A percentile compares a stretch with the other conserved stretches of the same genome.
These are phyloP conservation scores for Oscheius myriophilus DNA, from an alignment of 2,888 invertebrate species.

Conservation along the genomic window DNA sequence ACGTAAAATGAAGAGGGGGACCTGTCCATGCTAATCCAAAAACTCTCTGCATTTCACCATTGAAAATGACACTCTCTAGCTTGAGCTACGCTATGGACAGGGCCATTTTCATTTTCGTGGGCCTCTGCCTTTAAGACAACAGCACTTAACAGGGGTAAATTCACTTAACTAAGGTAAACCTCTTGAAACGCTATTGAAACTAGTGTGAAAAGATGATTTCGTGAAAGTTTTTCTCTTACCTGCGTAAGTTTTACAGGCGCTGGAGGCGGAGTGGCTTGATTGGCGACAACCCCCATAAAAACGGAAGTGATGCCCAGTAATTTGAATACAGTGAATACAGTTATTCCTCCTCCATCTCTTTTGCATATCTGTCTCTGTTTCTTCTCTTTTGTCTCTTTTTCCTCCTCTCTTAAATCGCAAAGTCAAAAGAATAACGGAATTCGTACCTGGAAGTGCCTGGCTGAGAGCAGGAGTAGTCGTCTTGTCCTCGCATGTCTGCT, in stretches of 20 bases:
- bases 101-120: no score
- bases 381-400: neutral
- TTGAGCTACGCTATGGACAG: no score
- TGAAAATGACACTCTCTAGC: neutral
- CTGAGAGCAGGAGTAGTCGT: conserved; percentile 14
- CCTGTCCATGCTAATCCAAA: no score
- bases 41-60: neutral
- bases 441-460: conserved; percentile 22
- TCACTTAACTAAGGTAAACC: no score
- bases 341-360: neutral
- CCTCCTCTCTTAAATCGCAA: neutral
- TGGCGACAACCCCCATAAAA: conserved; percentile 17
- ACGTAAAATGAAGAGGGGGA: no score
- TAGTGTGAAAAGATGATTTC: no score
- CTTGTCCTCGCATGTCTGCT: conserved; percentile 20
- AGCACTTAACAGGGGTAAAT: no score
- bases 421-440: neutral
- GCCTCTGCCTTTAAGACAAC: no score
- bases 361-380: neutral
- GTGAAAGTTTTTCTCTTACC: no score
- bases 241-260: conserved; percentile 23
- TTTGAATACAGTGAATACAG: neutral
- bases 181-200: no score
- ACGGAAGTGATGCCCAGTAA: conserved; percentile 9
- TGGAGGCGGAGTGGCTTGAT: conserved; percentile 17